These are phyloP conservation scores for Corythornis madagascariensis DNA, from an alignment of 2,113 vertebrate genomes.

Conservation along the genomic window DNA sequence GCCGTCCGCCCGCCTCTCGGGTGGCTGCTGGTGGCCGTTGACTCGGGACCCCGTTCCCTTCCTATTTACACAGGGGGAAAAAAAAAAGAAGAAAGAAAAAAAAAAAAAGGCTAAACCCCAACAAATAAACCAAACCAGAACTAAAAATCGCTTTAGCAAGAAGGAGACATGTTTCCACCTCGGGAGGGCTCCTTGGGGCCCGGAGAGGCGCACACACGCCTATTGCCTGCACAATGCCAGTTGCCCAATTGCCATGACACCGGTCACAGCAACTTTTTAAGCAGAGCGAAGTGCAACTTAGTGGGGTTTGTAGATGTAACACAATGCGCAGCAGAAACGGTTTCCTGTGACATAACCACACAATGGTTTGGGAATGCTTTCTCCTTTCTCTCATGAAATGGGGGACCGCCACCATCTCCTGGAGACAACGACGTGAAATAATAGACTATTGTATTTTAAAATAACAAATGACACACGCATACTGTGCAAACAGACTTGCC, in stretches of 20 bases:
- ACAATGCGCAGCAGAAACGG: conserved; percentile 21
- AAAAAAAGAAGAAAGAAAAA: neutral
- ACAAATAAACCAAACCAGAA: neutral
- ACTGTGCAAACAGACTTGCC: conserved; percentile 25
- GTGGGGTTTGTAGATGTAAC: conserved; percentile 30
- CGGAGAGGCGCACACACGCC: neutral
- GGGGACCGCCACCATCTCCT: conserved; percentile 50
- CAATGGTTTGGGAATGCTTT: conserved; percentile 53
- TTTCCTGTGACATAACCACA: conserved; percentile 62
- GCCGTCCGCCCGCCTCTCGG: neutral
- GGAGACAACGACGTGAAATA: conserved; percentile 53
- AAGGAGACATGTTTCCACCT: neutral
- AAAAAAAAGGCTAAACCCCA: no score
- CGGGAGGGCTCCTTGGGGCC: neutral
- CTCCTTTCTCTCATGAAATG: conserved; percentile 51
- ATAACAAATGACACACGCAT: conserved; percentile 45
- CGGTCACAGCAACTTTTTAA: conserved; percentile 44
- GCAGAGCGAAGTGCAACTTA: neutral
- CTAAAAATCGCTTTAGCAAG: neutral
- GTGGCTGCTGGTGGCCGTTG: neutral
- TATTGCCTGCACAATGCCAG: neutral
- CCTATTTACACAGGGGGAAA: neutral
- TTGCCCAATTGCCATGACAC: conserved; percentile 21
- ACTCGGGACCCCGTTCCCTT: neutral
- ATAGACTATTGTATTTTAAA: conserved; percentile 63